Percentiles rank a stretch among this genome's conserved stretches.
Evolutionary conservation across 2,888 invertebrate species (phyloP).

Genomic region (Trissolcus japonicus): DNA sequence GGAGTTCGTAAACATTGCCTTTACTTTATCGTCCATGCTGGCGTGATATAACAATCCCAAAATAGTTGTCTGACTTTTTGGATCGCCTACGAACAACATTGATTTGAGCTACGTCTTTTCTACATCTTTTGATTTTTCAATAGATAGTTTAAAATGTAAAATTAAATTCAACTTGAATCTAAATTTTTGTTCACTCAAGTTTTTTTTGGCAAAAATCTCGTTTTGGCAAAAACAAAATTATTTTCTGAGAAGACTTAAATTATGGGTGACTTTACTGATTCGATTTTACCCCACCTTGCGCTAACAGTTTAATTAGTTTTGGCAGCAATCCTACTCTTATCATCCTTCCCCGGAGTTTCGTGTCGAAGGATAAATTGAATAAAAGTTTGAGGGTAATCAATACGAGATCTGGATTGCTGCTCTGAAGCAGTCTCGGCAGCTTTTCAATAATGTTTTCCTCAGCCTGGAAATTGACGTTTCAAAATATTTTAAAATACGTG

Average conservation of each 20-base stretch:
- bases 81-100: conserved; percentile 76
- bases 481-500: conserved; percentile 8
- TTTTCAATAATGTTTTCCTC: conserved; percentile 89
- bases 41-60: conserved; percentile 93
- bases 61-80: conserved; percentile 86
- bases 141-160: neutral
- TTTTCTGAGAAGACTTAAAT: too few species aligned
- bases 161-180: neutral
- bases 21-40: conserved; percentile 96
- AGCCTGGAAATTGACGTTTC: conserved; percentile 73
- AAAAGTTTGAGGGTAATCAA: conserved; percentile 91
- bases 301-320: conserved; percentile 90
- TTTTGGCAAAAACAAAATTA: too few species aligned
- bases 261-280: too few species aligned
- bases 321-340: conserved; percentile 91
- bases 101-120: neutral
- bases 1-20: conserved; percentile 94
- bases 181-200: conserved; percentile 67
- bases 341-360: conserved; percentile 90
- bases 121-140: neutral
- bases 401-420: conserved; percentile 82
- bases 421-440: conserved; percentile 85
- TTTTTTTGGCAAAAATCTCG: neutral
- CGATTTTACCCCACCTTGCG: conserved; percentile 77
- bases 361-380: conserved; percentile 97